phyloP scores from a whole-genome alignment of 2,797 vertebrate genomes.

The Chrysocyon brachyurus region DNA sequence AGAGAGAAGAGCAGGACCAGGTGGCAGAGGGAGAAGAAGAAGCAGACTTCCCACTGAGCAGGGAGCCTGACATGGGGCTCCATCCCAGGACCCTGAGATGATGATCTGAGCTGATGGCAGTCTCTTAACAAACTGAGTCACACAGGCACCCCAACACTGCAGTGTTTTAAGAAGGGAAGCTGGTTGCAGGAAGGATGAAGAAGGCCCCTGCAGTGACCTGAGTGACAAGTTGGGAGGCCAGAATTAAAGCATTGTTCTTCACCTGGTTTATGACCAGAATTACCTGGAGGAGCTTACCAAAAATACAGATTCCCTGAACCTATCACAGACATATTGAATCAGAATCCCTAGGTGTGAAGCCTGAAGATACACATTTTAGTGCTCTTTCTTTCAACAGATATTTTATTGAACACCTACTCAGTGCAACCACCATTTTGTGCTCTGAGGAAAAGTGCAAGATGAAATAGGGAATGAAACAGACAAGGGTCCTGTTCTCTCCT shows the following conservation, averaged over 20 bases:
- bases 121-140: not conserved
- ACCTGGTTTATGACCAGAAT: not conserved
- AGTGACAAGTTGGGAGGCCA: not conserved
- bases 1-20: not conserved
- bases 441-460: not conserved
- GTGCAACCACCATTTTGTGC: not conserved
- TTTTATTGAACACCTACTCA: not conserved
- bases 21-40: not conserved
- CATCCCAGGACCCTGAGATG: not conserved
- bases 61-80: not conserved
- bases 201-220: not conserved
- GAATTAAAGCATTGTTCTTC: constrained; percentile 29
- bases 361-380: constrained; percentile 18
- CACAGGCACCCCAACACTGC: not conserved
- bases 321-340: not conserved
- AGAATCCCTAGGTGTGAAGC: not conserved
- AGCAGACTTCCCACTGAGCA: not conserved
- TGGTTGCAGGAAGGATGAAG: not conserved
- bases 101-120: not conserved
- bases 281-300: not conserved
- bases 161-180: not conserved
- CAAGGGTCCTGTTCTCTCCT: not conserved
- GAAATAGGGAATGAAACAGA: not conserved
- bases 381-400: not conserved
- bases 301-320: not conserved